These are phyloP conservation scores for Buteo buteo DNA, from an alignment of 2,113 vertebrate genomes.

Conservation along the genomic window DNA sequence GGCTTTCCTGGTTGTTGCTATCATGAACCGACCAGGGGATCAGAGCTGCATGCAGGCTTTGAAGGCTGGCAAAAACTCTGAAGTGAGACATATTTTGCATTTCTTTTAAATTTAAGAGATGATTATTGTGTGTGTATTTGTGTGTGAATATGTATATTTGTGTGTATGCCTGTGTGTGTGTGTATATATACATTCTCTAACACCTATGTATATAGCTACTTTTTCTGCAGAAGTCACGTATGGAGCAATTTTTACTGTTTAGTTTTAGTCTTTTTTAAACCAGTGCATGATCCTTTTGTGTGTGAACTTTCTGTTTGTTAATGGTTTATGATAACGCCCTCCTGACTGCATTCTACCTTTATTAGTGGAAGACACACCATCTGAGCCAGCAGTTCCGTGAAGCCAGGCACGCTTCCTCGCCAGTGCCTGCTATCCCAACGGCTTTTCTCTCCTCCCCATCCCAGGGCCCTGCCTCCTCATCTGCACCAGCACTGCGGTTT, in stretches of 20 bases:
- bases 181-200: background rate
- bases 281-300: background rate
- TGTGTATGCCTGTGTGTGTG: fast-evolving
- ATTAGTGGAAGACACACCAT: background rate
- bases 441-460: background rate
- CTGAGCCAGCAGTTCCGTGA: background rate
- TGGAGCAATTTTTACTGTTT: background rate
- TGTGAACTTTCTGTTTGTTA: background rate
- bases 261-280: background rate
- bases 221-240: background rate
- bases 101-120: background rate
- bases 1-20: background rate
- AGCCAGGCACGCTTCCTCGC: fast-evolving
- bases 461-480: background rate
- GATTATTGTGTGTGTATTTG: background rate
- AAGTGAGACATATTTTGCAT: background rate
- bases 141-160: background rate
- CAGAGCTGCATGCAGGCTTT: background rate
- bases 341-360: background rate
- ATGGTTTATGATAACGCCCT: background rate
- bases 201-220: background rate
- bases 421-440: fast-evolving
- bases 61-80: background rate
- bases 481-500: background rate
- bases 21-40: background rate